Base-by-base conservation (phyloP, 2,113 vertebrate species). In the Pao palembangensis region DNA sequence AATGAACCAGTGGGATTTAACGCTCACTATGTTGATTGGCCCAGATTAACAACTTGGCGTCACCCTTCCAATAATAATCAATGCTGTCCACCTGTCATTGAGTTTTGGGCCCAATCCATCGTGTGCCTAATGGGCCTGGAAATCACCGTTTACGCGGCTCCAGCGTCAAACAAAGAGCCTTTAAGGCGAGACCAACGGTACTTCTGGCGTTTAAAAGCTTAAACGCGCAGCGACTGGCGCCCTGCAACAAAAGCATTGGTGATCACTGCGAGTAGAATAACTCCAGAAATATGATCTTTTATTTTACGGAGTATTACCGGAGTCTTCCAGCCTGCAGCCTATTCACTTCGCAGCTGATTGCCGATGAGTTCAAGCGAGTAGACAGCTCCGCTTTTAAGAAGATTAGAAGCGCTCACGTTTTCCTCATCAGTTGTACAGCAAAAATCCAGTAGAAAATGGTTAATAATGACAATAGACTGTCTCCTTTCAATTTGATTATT, bases 101-200 rank as follows among this genome's bases (percentile, higher is more conserved):
- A 23, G 61, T 79, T 84, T 79, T 58, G 55, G 51, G 71, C 75
- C 76, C 86, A 88, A 90, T 90, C 88, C 87, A 85, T 91, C 87
- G 86, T 84, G 79, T 71, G 83, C 77, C 88, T 83, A 91, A 90
- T 89, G 87, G 81, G 84, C 87, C 91, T 85, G 91, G 86, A 90
- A 91, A 92, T 91, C 67, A 72, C 79, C 83, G 71, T 89, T 89
- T 90, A 83, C 82, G 74, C 61, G 83, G 79, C 78, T 80, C 46
- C 38, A 79, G 82, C 65, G 25, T 70, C 76, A 75, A 85, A 89
- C 91, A 90, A 84, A 73, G 85, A 48, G 62, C 74, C 89, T 88
- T 48, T n/a, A n/a, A n/a, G 67, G 85, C 50, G 82, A 76, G 80
- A 83, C 82, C 82, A 90, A 88, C 83, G 84, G 82, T 75, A 68